Evolutionary conservation across 1,140 invertebrate genomes (phyloP).

Genomic region (Calliopsis andreniformis): DNA sequence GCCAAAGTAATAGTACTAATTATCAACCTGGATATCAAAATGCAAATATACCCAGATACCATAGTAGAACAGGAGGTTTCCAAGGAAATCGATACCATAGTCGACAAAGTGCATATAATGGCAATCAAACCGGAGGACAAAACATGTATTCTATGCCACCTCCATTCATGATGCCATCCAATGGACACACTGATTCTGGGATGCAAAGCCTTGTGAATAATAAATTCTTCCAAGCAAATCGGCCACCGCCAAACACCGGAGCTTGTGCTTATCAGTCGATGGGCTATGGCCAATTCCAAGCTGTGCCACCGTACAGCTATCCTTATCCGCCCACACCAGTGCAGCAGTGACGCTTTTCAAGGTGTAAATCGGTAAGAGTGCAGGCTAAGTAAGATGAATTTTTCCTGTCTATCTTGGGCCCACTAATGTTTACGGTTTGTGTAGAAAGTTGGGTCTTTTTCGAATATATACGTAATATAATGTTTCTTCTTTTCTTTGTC

Average conservation of each 20-base stretch:
- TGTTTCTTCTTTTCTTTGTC: slow-evolving; percentile 58
- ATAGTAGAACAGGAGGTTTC: slow-evolving; percentile 71
- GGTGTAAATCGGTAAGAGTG: slow-evolving; percentile 53
- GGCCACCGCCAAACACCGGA: slow-evolving; percentile 81
- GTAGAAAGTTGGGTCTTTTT: slow-evolving; percentile 49
- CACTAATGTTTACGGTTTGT: slow-evolving; percentile 51
- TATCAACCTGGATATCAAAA: slow-evolving; percentile 66
- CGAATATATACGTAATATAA: slow-evolving; percentile 55
- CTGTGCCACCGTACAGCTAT: slow-evolving; percentile 81
- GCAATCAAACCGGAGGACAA: slow-evolving; percentile 67
- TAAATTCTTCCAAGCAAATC: slow-evolving; percentile 84
- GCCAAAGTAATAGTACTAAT: slow-evolving; percentile 41
- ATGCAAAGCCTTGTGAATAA: slow-evolving; percentile 84
- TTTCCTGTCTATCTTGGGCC: slow-evolving; percentile 44
- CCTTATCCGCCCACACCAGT: slow-evolving; percentile 81
- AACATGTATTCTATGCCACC: slow-evolving; percentile 82
- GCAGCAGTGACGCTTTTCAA: slow-evolving; percentile 77
- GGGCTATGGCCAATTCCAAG: slow-evolving; percentile 81
- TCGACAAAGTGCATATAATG: slow-evolving; percentile 67
- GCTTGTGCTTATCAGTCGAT: slow-evolving; percentile 84
- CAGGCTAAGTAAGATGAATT: slow-evolving; percentile 67
- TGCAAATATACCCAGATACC: slow-evolving; percentile 58
- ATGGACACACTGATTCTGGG: slow-evolving; percentile 76
- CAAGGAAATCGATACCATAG: slow-evolving; percentile 72
- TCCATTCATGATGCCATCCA: slow-evolving; percentile 81